These are phyloP conservation scores for Urocitellus parryii DNA, from an alignment of 2,113 vertebrate genomes.

Conservation along the genomic window DNA sequence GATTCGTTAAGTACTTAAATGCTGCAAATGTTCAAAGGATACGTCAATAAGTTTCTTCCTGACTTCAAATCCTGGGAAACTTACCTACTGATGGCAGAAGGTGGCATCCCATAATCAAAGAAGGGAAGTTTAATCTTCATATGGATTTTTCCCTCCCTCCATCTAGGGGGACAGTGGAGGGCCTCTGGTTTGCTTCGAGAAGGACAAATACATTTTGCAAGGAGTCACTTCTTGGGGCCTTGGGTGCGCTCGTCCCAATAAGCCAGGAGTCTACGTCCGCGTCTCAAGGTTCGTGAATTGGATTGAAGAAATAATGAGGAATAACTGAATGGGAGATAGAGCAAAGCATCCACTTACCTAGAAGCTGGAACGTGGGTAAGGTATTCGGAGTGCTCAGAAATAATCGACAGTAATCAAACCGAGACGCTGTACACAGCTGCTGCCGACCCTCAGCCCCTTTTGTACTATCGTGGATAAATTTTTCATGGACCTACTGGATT, in stretches of 20 bases:
- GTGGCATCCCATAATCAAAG: not conserved
- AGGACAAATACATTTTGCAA: conserved; percentile 93
- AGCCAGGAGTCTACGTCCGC: conserved; percentile 96
- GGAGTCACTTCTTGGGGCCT: conserved; percentile 98
- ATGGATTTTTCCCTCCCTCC: not conserved
- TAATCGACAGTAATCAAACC: conserved; percentile 71
- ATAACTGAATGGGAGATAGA: not conserved
- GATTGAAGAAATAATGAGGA: conserved; percentile 89
- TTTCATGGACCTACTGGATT: not conserved
- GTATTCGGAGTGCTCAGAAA: conserved; percentile 64
- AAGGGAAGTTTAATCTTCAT: not conserved
- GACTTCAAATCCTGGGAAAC: not conserved
- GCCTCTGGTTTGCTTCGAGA: conserved; percentile 92
- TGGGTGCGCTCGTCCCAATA: conserved; percentile 95
- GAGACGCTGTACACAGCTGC: conserved; percentile 57
- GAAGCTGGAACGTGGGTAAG: not conserved
- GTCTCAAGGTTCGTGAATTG: conserved; percentile 93
- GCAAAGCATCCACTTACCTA: not conserved
- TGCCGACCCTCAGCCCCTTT: not conserved
- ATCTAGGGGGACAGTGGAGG: conserved; percentile 97
- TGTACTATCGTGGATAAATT: conserved; percentile 31
- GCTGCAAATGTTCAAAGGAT: no score
- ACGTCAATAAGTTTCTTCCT: not conserved
- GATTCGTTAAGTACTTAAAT: not conserved
- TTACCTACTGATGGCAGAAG: not conserved